These are phyloP conservation scores for Halcyon senegalensis DNA, from an alignment of 2,113 vertebrate genomes.

Conservation along the genomic window DNA sequence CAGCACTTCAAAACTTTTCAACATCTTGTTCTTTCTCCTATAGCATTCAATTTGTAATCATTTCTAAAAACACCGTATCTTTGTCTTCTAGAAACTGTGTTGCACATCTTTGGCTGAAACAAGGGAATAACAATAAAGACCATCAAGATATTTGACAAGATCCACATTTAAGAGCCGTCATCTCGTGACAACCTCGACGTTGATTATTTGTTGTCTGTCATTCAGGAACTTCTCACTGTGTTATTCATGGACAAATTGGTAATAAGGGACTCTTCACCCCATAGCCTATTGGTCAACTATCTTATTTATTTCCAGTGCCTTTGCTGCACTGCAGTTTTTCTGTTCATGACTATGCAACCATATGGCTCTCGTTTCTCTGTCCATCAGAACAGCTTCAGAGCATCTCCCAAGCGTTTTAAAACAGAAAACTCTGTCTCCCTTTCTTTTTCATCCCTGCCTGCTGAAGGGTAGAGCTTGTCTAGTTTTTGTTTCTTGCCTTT, in stretches of 20 bases:
- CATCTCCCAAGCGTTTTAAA: not conserved
- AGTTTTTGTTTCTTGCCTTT: constrained; percentile 2
- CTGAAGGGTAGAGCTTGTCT: not conserved
- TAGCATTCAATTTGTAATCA: not conserved
- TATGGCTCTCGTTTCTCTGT: not conserved
- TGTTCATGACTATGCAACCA: not conserved
- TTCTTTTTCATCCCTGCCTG: not conserved
- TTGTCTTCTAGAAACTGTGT: not conserved
- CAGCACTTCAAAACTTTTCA: not conserved
- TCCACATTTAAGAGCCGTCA: not conserved
- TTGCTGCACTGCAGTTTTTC: not conserved
- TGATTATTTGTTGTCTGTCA: not conserved
- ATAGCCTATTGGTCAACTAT: not conserved
- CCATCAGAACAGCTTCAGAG: not conserved
- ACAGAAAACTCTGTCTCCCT: not conserved
- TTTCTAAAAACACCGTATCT: not conserved
- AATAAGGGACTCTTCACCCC: not conserved
- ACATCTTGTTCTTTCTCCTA: not conserved
- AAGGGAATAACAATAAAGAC: not conserved
- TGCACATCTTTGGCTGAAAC: not conserved
- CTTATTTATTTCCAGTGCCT: not conserved
- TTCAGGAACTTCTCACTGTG: not conserved
- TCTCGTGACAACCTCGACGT: not conserved
- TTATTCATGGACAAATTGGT: not conserved
- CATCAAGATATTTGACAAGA: not conserved